A percentile compares a stretch with the other conserved stretches of the same genome.
These are phyloP conservation scores for Lepus townsendii DNA, from an alignment of 2,797 vertebrate species.

Conservation along the genomic window DNA sequence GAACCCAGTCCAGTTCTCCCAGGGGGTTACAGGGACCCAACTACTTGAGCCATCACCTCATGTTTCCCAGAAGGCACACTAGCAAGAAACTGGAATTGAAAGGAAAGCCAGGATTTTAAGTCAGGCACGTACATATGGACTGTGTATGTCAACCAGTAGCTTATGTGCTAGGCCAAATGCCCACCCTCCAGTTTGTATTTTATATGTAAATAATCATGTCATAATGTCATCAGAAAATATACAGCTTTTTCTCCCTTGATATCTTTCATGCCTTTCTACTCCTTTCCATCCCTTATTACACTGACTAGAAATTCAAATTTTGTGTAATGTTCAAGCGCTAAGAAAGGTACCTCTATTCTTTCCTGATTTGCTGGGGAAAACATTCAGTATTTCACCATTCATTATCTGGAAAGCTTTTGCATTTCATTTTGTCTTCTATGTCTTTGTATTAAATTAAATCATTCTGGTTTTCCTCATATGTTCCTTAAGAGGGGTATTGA, in stretches of 20 bases:
- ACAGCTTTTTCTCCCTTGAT: neutral
- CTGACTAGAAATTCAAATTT: neutral
- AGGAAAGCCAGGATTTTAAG: too few species aligned
- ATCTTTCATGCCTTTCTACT: neutral
- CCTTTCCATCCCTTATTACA: neutral
- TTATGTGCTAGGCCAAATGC: too few species aligned
- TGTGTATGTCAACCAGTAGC: too few species aligned
- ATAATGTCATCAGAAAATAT: neutral
- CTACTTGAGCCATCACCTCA: too few species aligned
- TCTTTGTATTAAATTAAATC: neutral
- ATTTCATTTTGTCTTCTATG: neutral
- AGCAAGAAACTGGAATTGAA: too few species aligned
- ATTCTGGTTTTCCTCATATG: neutral
- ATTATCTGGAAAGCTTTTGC: neutral
- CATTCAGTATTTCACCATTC: neutral
- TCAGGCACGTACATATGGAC: too few species aligned
- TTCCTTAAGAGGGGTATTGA: too few species aligned
- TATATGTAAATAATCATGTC: neutral
- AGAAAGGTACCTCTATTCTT: neutral
- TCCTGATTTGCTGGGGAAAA: neutral
- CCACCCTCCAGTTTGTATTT: neutral
- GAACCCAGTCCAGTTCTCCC: too few species aligned
- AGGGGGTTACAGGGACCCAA: too few species aligned
- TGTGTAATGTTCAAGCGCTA: neutral
- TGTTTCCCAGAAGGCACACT: too few species aligned